These are phyloP conservation scores for Oryzias woworae DNA, from an alignment of 2,113 vertebrate species.

Conservation along the genomic window DNA sequence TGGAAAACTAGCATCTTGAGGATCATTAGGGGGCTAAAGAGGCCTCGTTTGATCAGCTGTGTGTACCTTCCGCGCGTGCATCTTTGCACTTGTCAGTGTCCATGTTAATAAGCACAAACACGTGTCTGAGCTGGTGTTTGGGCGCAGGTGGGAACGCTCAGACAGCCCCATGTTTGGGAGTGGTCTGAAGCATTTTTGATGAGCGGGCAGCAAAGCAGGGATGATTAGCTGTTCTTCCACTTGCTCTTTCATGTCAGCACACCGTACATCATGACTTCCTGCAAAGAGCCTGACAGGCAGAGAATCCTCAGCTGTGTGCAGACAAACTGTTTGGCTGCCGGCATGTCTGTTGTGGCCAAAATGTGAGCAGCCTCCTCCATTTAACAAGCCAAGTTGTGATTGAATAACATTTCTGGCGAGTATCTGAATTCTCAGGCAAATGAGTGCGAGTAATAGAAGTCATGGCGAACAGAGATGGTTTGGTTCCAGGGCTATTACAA, in stretches of 20 bases:
- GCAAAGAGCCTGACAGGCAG: conserved; percentile 46
- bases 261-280: conserved; percentile 46
- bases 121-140: conserved; percentile 31
- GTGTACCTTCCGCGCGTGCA: conserved; percentile 9
- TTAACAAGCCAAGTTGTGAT: conserved; percentile 35
- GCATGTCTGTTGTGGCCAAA: conserved; percentile 16
- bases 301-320: conserved; percentile 34
- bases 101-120: conserved; percentile 42
- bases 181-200: conserved; percentile 44
- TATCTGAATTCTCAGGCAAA: conserved; percentile 35
- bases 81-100: conserved; percentile 2
- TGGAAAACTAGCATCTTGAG: conserved; percentile 65
- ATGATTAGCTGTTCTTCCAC: conserved; percentile 48
- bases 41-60: conserved; percentile 48
- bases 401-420: conserved; percentile 47
- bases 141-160: conserved; percentile 6
- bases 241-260: conserved; percentile 41
- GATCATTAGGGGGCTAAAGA: conserved; percentile 67
- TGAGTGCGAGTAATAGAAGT: conserved; percentile 46
- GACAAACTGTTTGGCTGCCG: conserved; percentile 43
- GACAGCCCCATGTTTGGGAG: conserved; percentile 9
- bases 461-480: conserved; percentile 26
- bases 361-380: conserved; percentile 12
- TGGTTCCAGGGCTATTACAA: conserved; percentile 56
- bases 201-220: conserved; percentile 39